phyloP scores from a whole-genome alignment of 1,140 invertebrate genomes.

The Macrostomum lignano region DNA sequence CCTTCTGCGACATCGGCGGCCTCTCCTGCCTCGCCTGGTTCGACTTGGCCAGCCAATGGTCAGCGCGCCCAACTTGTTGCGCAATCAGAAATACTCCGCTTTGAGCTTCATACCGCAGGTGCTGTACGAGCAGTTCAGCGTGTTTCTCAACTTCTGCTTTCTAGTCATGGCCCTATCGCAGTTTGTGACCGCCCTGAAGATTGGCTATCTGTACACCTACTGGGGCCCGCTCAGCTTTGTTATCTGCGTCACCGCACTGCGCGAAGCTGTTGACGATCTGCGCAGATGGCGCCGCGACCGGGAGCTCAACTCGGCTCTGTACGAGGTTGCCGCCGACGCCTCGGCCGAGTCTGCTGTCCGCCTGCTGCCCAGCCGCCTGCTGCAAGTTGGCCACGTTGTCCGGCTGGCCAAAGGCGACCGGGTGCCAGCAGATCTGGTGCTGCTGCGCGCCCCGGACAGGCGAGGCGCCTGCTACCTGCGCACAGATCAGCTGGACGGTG shows the following conservation, averaged over 20 bases:
- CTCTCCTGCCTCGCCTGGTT: too few species aligned
- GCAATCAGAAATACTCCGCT: slow-evolving; percentile 95
- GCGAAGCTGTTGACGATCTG: slow-evolving; percentile 84
- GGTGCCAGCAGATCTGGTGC: slow-evolving; percentile 79
- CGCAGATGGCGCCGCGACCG: slow-evolving; percentile 60
- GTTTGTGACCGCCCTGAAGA: slow-evolving; percentile 75
- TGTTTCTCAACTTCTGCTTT: slow-evolving; percentile 94
- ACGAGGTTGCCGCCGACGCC: slow-evolving; percentile 31
- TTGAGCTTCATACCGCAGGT: slow-evolving; percentile 86
- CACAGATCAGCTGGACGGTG: slow-evolving; percentile 91
- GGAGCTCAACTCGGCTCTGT: slow-evolving; percentile 45
- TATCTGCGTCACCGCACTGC: slow-evolving; percentile 63
- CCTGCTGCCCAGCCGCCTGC: neutral
- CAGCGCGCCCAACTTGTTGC: too few species aligned
- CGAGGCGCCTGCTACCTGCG: slow-evolving; percentile 82
- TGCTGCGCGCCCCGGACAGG: slow-evolving; percentile 68
- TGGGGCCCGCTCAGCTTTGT: slow-evolving; percentile 93
- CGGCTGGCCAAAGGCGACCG: slow-evolving; percentile 44
- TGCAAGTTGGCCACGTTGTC: slow-evolving; percentile 42
- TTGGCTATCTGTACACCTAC: slow-evolving; percentile 91
- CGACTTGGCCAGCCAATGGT: too few species aligned
- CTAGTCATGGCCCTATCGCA: slow-evolving; percentile 86
- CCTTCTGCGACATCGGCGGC: too few species aligned
- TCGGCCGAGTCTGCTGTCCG: neutral
- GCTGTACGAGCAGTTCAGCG: slow-evolving; percentile 89